These are phyloP conservation scores for Monopis laevigella DNA, from an alignment of 2,888 invertebrate species.

Conservation along the genomic window DNA sequence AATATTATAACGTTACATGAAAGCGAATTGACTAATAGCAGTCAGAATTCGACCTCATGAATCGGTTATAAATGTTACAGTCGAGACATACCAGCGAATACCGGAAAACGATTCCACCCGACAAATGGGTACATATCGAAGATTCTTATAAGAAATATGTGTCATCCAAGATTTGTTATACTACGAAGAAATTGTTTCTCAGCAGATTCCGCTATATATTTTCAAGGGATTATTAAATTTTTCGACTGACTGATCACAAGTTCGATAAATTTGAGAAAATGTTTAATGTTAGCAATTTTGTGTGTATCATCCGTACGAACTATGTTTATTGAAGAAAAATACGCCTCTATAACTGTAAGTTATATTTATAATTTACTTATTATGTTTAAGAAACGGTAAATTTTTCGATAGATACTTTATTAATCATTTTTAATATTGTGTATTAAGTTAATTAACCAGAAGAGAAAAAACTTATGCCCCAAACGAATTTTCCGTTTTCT, in stretches of 20 bases:
- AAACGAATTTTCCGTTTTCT: too few species aligned
- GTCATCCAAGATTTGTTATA: conserved; percentile 40
- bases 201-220: conserved; percentile 27
- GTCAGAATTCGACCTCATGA: conserved; percentile 9
- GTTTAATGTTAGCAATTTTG: conserved; percentile 4
- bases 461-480: too few species aligned
- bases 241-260: conserved; percentile 27
- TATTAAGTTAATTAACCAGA: too few species aligned
- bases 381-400: too few species aligned
- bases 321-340: neutral
- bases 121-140: conserved; percentile 34
- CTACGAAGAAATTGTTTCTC: conserved; percentile 37
- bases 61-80: conserved; percentile 9
- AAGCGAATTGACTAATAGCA: conserved; percentile 4
- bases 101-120: conserved; percentile 26
- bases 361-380: too few species aligned
- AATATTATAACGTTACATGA: too few species aligned
- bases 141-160: conserved; percentile 33
- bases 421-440: too few species aligned
- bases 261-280: conserved; percentile 14
- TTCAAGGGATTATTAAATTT: conserved; percentile 31
- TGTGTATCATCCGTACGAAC: neutral
- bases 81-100: conserved; percentile 9
- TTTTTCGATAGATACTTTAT: too few species aligned
- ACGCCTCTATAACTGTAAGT: too few species aligned